Evolutionary conservation across 2,113 vertebrate species (phyloP).

Genomic region (Lagopus leucura): DNA sequence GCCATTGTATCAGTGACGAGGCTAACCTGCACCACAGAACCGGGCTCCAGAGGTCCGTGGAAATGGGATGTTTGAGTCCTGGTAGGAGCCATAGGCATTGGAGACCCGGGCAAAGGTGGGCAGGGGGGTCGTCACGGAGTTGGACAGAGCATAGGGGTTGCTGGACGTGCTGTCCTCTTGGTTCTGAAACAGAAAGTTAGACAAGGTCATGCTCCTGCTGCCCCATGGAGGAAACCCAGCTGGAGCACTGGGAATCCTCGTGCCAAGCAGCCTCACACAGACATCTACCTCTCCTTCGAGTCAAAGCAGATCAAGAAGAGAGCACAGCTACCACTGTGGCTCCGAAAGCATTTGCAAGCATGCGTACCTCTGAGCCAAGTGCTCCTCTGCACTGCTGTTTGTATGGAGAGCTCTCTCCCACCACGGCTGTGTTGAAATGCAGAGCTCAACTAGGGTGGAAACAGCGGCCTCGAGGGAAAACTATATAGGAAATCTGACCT

Average conservation of each 20-base stretch:
- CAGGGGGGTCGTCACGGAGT: constrained; percentile 88
- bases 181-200: constrained; percentile 78
- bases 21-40: constrained; percentile 93
- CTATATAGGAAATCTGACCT: not conserved
- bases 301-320: not conserved
- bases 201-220: not conserved
- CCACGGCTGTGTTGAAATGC: not conserved
- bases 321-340: not conserved
- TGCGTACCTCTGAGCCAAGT: not conserved
- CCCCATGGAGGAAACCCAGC: not conserved
- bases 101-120: constrained; percentile 92
- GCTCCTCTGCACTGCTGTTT: not conserved
- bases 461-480: not conserved
- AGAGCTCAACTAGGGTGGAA: not conserved
- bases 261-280: not conserved
- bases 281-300: not conserved
- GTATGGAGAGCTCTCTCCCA: not conserved
- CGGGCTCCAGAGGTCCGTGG: constrained; percentile 97
- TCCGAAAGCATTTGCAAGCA: not conserved
- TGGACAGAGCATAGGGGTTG: constrained; percentile 87
- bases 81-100: constrained; percentile 96
- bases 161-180: constrained; percentile 89
- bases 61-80: constrained; percentile 98
- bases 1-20: not conserved
- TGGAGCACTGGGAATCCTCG: accelerated